phyloP scores from a whole-genome alignment of 2,888 invertebrate genomes.

The Sphaerophoria taeniata region DNA sequence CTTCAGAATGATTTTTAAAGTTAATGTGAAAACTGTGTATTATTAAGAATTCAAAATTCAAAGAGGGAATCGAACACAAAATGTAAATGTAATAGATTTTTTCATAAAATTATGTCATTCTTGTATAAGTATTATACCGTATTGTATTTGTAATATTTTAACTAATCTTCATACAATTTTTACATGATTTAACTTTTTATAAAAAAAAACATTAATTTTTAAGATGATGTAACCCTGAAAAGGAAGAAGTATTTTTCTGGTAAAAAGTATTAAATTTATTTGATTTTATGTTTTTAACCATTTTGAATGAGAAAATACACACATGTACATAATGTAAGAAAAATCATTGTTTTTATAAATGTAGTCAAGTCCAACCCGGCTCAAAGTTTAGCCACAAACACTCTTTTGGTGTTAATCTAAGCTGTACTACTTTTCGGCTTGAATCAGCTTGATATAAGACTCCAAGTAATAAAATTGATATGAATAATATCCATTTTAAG shows the following conservation, averaged over 20 bases:
- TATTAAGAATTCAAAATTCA: conserved; percentile 62
- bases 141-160: conserved; percentile 7
- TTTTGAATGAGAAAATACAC: conserved; percentile 13
- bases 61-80: conserved; percentile 4
- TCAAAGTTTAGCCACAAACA: too few relatives aligned
- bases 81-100: conserved; percentile 6
- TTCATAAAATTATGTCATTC: conserved; percentile 23
- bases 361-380: too few relatives aligned
- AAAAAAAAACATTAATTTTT: background rate
- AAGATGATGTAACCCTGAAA: too few relatives aligned
- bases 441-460: too few relatives aligned
- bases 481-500: too few relatives aligned
- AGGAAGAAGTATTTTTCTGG: background rate
- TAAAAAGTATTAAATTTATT: background rate
- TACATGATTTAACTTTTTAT: background rate
- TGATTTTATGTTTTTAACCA: conserved; percentile 7
- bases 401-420: too few relatives aligned
- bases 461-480: too few relatives aligned
- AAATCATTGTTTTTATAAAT: too few relatives aligned
- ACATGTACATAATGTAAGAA: conserved; percentile 17
- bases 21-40: conserved; percentile 70
- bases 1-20: conserved; percentile 13
- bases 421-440: too few relatives aligned
- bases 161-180: background rate
- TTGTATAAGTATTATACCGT: conserved; percentile 26